Percentiles rank a stretch among this genome's conserved stretches.
Evolutionary conservation across 2,797 vertebrate genomes (phyloP).

Genomic region (Mallotus villosus): DNA sequence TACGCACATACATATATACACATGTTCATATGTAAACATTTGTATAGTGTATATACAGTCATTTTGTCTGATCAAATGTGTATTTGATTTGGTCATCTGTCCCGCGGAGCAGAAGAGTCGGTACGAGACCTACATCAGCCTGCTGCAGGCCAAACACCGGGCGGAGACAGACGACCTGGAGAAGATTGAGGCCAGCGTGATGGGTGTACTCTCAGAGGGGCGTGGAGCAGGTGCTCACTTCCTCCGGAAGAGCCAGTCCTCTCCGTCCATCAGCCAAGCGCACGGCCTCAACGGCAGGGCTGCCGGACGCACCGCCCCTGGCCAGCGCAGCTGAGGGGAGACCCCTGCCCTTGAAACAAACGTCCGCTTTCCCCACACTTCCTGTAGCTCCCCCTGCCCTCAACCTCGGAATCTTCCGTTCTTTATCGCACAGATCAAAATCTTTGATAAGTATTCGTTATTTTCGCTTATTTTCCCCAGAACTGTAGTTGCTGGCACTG

Average conservation of each 20-base stretch:
- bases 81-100: not conserved
- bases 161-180: constrained; percentile 91
- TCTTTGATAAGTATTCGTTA: constrained; percentile 60
- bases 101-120: constrained; percentile 84
- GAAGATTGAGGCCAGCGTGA: constrained; percentile 87
- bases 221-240: constrained; percentile 77
- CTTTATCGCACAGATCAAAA: constrained; percentile 66
- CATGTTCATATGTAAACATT: not conserved
- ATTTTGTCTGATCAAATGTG: not conserved
- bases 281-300: constrained; percentile 77
- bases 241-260: constrained; percentile 92
- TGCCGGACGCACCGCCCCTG: constrained; percentile 31
- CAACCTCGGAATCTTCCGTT: constrained; percentile 8
- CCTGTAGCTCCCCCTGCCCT: not conserved
- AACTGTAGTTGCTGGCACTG: constrained; percentile 35
- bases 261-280: constrained; percentile 89
- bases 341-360: constrained; percentile 13
- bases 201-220: constrained; percentile 65
- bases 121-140: constrained; percentile 91
- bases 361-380: not conserved
- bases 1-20: not conserved
- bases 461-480: constrained; percentile 64
- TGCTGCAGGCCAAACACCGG: constrained; percentile 87
- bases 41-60: not conserved
- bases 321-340: constrained; percentile 58